Base-by-base conservation (phyloP, 2,113 vertebrate genomes). In the Lycocorax pyrrhopterus region DNA sequence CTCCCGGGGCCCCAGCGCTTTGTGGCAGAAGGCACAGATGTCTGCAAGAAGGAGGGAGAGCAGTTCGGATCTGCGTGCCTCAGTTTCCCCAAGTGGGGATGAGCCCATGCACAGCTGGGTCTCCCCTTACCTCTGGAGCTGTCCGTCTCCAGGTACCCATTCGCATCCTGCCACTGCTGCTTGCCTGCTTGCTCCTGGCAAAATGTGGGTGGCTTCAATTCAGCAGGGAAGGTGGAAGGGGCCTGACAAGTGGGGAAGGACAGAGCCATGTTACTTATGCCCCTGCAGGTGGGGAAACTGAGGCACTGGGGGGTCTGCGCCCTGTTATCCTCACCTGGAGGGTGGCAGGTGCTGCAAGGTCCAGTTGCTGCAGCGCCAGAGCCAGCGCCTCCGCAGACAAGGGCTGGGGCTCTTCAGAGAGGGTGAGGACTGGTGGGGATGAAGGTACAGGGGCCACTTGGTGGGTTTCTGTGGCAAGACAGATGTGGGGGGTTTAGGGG, bases 1-100 rank as follows among this genome's bases (percentile, higher is more conserved):
- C 55, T 98, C 97, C 56, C 7, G 93, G 1, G 98, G 94, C n/a
- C 95, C 94, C 92, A 99, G 93, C 0, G 92, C 95, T 96, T 99
- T 99, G 93, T 98, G 98, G 96, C 99, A 99, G 96, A 99, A 99
- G 80, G 98, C 99, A 10, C 99, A 99, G 96, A 99, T 92, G 23
- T 99, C 99, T 99, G 87, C 6, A 26, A 92, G 72, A 58, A 39
- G 78, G 33, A 94, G 62, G 52, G 55, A 90, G 7, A 33, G 13
- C 0, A 0, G 6, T 55, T 52, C 2, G 1, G 49, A 15, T 64
- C 35, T 19, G 18, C 0, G 1, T 91, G 77, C 87, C 84, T 75
- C 79, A 4, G 43, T 76, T 83, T 74, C 76, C 79, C 46, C 30
- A 21, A 2, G 4, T 1, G 5, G 32, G 32, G 26, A 47, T 1